A percentile compares a stretch with the other conserved stretches of the same genome.
Evolutionary conservation across 2,888 invertebrate species (phyloP).

Genomic region (Acleris cristana): DNA sequence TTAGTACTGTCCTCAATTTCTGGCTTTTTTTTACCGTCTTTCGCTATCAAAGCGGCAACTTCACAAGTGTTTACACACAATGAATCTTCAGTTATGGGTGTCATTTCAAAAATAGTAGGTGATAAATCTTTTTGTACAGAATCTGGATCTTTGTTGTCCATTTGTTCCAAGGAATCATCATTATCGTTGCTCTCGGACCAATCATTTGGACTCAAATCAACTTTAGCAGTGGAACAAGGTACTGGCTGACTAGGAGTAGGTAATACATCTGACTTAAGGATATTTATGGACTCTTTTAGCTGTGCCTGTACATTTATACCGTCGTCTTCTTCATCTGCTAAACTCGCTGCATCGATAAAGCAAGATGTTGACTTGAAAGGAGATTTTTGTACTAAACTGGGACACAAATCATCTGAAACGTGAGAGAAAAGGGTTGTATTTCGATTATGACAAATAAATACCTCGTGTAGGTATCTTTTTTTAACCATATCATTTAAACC

Average conservation of each 20-base stretch:
- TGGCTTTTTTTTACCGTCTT: constrained; percentile 21
- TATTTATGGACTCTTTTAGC: constrained; percentile 37
- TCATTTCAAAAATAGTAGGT: constrained; percentile 71
- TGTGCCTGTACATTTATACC: constrained; percentile 46
- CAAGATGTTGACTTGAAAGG: constrained; percentile 76
- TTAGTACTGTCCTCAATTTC: constrained; percentile 10
- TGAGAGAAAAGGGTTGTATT: neutral
- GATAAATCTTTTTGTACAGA: constrained; percentile 67
- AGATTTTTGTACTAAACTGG: constrained; percentile 52
- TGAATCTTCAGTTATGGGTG: constrained; percentile 66
- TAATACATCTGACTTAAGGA: constrained; percentile 44
- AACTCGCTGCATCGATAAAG: constrained; percentile 91
- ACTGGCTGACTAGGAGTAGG: constrained; percentile 60
- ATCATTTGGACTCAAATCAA: constrained; percentile 63
- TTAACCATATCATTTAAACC: too few species aligned
- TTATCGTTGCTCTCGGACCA: constrained; percentile 71
- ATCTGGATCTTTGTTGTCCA: constrained; percentile 61
- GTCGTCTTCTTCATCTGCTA: constrained; percentile 87
- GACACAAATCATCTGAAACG: constrained; percentile 53
- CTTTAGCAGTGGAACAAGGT: constrained; percentile 60
- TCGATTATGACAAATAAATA: neutral
- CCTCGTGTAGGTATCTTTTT: constrained; percentile 20
- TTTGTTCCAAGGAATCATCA: constrained; percentile 73
- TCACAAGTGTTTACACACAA: constrained; percentile 55
- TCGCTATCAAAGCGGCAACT: constrained; percentile 37